A percentile compares a stretch with the other conserved stretches of the same genome.
phyloP scores from a whole-genome alignment of 2,888 invertebrate genomes.

The Nipponacmea schrenckii region DNA sequence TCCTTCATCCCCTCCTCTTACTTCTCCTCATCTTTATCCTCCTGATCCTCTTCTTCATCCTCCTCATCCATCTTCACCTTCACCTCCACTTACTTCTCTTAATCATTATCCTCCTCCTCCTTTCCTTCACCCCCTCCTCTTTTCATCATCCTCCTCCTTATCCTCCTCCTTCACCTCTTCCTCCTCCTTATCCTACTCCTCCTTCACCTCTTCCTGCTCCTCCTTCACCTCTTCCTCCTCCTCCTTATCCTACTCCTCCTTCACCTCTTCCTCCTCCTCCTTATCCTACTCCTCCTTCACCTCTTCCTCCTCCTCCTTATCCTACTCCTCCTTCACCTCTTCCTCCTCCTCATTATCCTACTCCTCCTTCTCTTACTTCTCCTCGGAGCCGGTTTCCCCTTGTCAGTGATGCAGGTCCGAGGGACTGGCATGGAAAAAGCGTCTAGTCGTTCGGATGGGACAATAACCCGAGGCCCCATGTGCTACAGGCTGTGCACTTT shows the following conservation, averaged over 20 bases:
- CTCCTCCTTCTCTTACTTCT: not conserved
- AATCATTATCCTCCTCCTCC: constrained; percentile 15
- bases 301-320: not conserved
- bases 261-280: too few relatives aligned
- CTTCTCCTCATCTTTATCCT: not conserved
- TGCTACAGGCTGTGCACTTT: too few relatives aligned
- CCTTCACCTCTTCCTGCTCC: not conserved
- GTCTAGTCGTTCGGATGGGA: too few relatives aligned
- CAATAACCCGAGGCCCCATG: too few relatives aligned
- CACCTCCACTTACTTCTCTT: not conserved
- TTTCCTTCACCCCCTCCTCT: constrained; percentile 17
- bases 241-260: not conserved
- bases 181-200: not conserved
- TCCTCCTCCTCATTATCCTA: not conserved
- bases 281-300: not conserved
- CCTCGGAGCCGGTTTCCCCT: too few relatives aligned
- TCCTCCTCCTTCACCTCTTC: not conserved
- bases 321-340: not conserved
- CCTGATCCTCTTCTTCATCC: constrained; percentile 11
- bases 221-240: too few relatives aligned
- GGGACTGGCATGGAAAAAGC: too few relatives aligned
- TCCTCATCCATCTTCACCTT: not conserved
- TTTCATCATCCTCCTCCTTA: constrained; percentile 8
- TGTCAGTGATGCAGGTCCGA: too few relatives aligned
- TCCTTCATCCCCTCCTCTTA: not conserved